Base-by-base conservation (phyloP, 2,113 vertebrate species). In the Nannobrachium achirus region DNA sequence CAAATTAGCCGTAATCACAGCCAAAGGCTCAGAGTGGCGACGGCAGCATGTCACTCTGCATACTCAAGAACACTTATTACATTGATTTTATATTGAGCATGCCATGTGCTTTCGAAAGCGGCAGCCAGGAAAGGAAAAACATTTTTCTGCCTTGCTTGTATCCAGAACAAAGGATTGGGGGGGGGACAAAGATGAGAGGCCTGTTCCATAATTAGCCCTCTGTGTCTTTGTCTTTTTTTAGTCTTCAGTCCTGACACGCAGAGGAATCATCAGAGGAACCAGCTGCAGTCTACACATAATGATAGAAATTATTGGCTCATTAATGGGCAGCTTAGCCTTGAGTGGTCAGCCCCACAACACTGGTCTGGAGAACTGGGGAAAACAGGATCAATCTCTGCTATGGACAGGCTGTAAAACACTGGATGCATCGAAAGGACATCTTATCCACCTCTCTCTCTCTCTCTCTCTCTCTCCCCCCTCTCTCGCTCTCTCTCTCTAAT, bases 1-100 rank as follows among this genome's bases (percentile, higher is more conserved):
- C 79, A 88, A 88, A 90, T 90, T 86, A 87, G 83, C 74, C 72
- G 76, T 86, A 86, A 89, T 90, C 89, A 88, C 83, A 89, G 83
- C 84, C 79, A 80, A 83, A 83, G 82, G 81, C 86, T 79, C 39
- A 52, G 78, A 80, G 82, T 80, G 81, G 83, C 79, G 74, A 81
- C 71, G 82, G 83, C 87, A 79, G 82, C 79, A 57, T 60, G 79
- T 85, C 85, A 84, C 86, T 87, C 78, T 67, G 67, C 80, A 86
- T 81, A 81, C 76, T 89, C 63, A 14, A 88, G 68, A 77, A 86
- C 85, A 87, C 84, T 89, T 86, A 80, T 82, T 86, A 80, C 83
- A 81, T 82, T 84, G 84, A 83, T 89, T 87, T 84, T 83, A 80
- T 81, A 84, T 81, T 65, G 73, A 82, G 82, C 64, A 57, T 73